phyloP scores from a whole-genome alignment of 37 sponge, comb jelly and placozoan species.

The Amphimedon queenslandica region DNA sequence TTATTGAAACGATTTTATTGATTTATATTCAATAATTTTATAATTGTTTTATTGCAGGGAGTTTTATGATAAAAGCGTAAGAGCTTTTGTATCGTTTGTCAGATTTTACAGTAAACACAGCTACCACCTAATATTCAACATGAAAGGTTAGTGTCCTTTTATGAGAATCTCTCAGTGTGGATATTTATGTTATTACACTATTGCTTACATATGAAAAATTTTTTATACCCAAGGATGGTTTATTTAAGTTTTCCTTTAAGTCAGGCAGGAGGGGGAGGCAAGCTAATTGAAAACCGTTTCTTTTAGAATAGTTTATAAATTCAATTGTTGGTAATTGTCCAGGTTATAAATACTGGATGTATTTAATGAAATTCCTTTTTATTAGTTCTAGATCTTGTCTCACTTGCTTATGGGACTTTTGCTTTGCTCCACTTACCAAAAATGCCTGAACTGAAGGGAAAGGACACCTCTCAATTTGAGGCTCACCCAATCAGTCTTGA shows the following conservation, averaged over 20 bases:
- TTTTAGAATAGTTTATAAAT: too few relatives aligned
- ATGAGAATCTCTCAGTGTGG: too few relatives aligned
- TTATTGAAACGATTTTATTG: too few relatives aligned
- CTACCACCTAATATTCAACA: slow-evolving; percentile 84
- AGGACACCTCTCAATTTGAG: slow-evolving; percentile 25
- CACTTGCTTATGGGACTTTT: slow-evolving; percentile 68
- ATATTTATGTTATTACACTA: too few relatives aligned
- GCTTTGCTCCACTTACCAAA: slow-evolving; percentile 83
- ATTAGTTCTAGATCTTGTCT: slow-evolving; percentile 76
- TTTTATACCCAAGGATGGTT: too few relatives aligned
- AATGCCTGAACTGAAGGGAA: slow-evolving; percentile 88
- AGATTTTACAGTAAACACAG: slow-evolving; percentile 94
- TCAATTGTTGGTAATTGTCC: not conserved
- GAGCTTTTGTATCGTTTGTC: slow-evolving; percentile 94
- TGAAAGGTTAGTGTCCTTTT: slow-evolving; percentile 59
- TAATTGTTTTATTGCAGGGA: slow-evolving; percentile 43
- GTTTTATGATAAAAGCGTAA: slow-evolving; percentile 72
- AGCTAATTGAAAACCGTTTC: too few relatives aligned
- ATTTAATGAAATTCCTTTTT: not conserved
- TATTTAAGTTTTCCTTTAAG: too few relatives aligned
- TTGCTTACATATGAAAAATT: too few relatives aligned
- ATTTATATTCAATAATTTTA: not conserved
- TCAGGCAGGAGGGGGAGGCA: too few relatives aligned
- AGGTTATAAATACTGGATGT: slow-evolving; percentile 1
- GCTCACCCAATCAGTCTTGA: slow-evolving; percentile 12